Evolutionary conservation across 2,888 invertebrate species (phyloP).

Genomic region (Herminia tarsipennalis): DNA sequence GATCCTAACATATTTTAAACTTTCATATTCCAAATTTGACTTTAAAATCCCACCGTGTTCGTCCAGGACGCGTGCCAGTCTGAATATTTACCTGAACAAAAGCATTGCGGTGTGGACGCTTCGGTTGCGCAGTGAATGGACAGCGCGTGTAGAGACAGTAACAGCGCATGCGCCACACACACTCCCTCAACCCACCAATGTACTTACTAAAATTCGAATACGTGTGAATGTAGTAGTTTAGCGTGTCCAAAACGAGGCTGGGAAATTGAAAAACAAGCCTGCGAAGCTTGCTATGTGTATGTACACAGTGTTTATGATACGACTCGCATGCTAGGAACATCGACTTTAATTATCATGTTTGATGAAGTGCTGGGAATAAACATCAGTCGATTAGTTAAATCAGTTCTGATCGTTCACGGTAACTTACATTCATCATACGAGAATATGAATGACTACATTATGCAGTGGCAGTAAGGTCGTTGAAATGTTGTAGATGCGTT

Average conservation of each 20-base stretch:
- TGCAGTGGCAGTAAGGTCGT: conserved; percentile 73
- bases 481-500: conserved; percentile 75
- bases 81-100: conserved; percentile 73
- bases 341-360: neutral
- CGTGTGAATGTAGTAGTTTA: conserved; percentile 51
- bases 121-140: conserved; percentile 80
- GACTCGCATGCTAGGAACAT: conserved; percentile 15
- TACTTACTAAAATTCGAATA: conserved; percentile 52
- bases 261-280: conserved; percentile 53
- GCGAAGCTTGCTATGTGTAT: conserved; percentile 22
- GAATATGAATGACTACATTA: conserved; percentile 19
- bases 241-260: conserved; percentile 49
- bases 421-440: conserved; percentile 9
- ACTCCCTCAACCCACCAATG: conserved; percentile 56
- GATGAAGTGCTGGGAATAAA: neutral
- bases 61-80: conserved; percentile 62
- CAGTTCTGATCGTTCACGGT: conserved; percentile 13
- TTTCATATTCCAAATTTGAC: conserved; percentile 78
- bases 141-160: conserved; percentile 64
- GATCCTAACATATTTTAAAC: conserved; percentile 77
- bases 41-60: conserved; percentile 76
- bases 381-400: conserved; percentile 36
- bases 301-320: conserved; percentile 12
- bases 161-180: conserved; percentile 80
- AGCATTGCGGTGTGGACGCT: conserved; percentile 57